Evolutionary conservation across 2,888 invertebrate genomes (phyloP), one percentile per base, ranked within the genome.

Genomic region (Temnothorax unifasciatus): DNA sequence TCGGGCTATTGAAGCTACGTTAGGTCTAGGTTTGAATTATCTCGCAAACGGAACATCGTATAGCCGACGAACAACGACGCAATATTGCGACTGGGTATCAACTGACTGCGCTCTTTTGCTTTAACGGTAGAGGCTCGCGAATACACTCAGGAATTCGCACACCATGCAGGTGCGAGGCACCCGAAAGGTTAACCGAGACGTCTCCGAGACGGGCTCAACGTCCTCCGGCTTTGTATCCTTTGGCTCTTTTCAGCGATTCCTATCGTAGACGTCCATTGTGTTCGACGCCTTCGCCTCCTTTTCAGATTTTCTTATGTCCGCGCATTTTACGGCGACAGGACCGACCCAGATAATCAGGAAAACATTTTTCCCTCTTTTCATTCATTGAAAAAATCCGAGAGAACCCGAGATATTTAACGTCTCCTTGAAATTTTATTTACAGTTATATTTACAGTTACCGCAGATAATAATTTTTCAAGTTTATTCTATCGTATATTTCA

Each of bases 131-230:
- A 71, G 41, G 11, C 57, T 21, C 57, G 21, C 73, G 47, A 71
- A 71, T 47, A 47, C 73, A 71, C 21, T 59, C 44, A 73, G 73
- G 57, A 59, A 79, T 79, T 71, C 34, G 47, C 44, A 25, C 71
- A 79, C 21, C 44, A 34, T 34, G 79, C 79, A 71, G 57, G 79
- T 79, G 47, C 57, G 44, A 73, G 9, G 57, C n/a, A 57, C 74
- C 74, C 59, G 44, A 79, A 79, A 71, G 59, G 59, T 79, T 79
- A 79, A 73, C 74, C 47, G 47, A 79, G 21, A 71, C 34, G 73
- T 57, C 21, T 50, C 66, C 15, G 29, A 29, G 29, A 21, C 29
- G 54, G 18, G 21, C 63, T 76, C 34, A 63, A 76, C 75, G 52
- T 54, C 18, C 57, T 73, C 47, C 47, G 44, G 44, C 18, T 66